Evolutionary conservation across 2,113 vertebrate genomes (phyloP), one percentile per base, ranked within the genome.

Genomic region (Sarotherodon lohbergeri): DNA sequence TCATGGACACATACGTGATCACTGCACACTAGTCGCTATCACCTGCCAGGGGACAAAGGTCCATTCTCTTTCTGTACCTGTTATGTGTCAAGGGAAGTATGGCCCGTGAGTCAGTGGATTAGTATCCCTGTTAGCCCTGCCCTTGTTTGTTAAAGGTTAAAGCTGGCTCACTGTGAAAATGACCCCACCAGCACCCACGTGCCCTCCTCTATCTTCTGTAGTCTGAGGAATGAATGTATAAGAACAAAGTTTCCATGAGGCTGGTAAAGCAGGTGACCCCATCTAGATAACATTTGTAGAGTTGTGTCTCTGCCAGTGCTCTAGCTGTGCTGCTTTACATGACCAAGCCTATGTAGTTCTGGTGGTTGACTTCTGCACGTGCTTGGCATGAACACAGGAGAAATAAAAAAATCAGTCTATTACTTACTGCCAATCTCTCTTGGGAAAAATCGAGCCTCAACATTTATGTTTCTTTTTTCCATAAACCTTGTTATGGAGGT

Each of bases 131-230:
- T 27, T 10, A n/a, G 88, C 83, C 86, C 85, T 82, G 82, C 92
- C 92, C 56, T 88, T 95, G 91, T 95, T 95, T 92, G 90, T 83
- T 32, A 55, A 90, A 85, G 84, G 90, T 80, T 24, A 59, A 88
- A 84, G 83, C 50, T 27, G 16, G 36, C 4, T 78, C 66, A 83
- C 4, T 55, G 39, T 84, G 76, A 90, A 90, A 84, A 88, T 82
- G 19, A 81, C 86, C 85, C 78, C 71, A 57, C 81, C 73, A 22
- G 34, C 13, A 12, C 57, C 39, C 59, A 32, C n/a, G 8, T 32
- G 13, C 29, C 48, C 11, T 8, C 29, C 19, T 27, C 9, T 3
- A 19, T 43, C 39, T 48, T 81, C 41, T 66, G 55, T 27, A 68
- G 41, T 39, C 43, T 5, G 7, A 3, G 4, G 19, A 41, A 8